phyloP scores from a whole-genome alignment of 1,140 invertebrate species.

The Drosophila repletoides region DNA sequence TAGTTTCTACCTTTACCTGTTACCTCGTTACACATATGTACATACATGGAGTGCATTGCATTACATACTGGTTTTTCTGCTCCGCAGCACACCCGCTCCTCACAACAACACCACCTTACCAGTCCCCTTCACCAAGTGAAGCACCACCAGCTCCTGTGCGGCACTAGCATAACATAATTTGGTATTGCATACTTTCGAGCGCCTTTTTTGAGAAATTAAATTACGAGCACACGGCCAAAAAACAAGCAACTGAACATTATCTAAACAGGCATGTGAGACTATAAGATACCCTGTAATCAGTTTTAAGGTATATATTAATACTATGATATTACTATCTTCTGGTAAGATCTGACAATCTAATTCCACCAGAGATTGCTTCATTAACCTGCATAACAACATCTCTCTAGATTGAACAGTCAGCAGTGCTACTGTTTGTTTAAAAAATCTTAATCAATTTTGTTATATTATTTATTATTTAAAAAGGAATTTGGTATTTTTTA shows the following conservation, averaged over 20 bases:
- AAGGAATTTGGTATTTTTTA: no score
- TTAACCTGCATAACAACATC: no score
- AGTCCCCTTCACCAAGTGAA: neutral
- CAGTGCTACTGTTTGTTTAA: no score
- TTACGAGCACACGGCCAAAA: conserved; percentile 51
- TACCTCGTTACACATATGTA: no score
- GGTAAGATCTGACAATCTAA: no score
- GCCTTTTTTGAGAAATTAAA: conserved; percentile 58
- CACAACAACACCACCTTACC: neutral
- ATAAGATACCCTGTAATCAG: conserved; percentile 1
- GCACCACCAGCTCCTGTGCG: neutral
- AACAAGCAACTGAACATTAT: neutral
- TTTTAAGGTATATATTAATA: no score
- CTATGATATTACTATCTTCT: no score
- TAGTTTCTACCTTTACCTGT: conserved; percentile 8
- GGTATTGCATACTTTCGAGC: conserved; percentile 68
- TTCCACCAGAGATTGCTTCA: no score
- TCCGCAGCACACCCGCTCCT: neutral
- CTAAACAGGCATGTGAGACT: neutral
- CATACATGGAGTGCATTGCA: no score
- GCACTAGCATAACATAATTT: conserved; percentile 61
- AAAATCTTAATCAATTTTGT: no score
- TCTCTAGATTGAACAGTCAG: no score
- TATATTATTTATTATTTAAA: no score
- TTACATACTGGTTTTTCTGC: conserved; percentile 9